These are phyloP conservation scores for Eulithis testata DNA, from an alignment of 2,888 invertebrate species.

Conservation along the genomic window DNA sequence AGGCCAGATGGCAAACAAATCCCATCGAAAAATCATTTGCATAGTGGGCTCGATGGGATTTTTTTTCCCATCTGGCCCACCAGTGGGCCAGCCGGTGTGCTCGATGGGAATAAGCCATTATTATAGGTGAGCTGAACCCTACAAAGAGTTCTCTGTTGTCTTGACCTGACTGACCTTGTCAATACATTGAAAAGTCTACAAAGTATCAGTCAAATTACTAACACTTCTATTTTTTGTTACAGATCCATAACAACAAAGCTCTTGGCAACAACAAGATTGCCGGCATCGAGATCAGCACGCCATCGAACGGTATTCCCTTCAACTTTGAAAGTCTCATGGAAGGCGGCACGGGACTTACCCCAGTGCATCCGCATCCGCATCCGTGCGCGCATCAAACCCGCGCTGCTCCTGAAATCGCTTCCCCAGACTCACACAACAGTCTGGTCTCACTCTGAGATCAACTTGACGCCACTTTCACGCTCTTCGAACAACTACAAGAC, in stretches of 20 bases:
- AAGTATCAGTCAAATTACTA: not conserved
- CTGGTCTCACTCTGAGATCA: constrained; percentile 92
- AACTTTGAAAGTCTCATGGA: constrained; percentile 97
- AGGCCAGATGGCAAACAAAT: no score
- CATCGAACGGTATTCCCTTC: constrained; percentile 94
- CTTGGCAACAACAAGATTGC: constrained; percentile 86
- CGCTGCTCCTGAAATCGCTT: constrained; percentile 88
- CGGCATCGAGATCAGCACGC: constrained; percentile 94
- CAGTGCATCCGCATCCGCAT: constrained; percentile 87
- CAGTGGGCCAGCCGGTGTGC: no score
- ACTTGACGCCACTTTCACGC: constrained; percentile 47
- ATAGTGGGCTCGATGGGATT: no score
- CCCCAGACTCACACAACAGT: constrained; percentile 90
- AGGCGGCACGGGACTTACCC: constrained; percentile 96
- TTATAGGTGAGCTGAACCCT: no score
- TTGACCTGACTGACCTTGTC: no score
- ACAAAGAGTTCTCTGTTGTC: no score
- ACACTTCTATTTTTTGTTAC: constrained; percentile 40
- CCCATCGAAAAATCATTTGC: no score
- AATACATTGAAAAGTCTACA: not conserved
- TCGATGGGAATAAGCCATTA: no score
- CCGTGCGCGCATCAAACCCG: constrained; percentile 92
- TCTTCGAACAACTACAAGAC: constrained; percentile 42
- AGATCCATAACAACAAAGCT: constrained; percentile 80
- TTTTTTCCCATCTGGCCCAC: no score